Evolutionary conservation across 2,888 invertebrate species (phyloP).

Genomic region (Platerodrilus igneus): DNA sequence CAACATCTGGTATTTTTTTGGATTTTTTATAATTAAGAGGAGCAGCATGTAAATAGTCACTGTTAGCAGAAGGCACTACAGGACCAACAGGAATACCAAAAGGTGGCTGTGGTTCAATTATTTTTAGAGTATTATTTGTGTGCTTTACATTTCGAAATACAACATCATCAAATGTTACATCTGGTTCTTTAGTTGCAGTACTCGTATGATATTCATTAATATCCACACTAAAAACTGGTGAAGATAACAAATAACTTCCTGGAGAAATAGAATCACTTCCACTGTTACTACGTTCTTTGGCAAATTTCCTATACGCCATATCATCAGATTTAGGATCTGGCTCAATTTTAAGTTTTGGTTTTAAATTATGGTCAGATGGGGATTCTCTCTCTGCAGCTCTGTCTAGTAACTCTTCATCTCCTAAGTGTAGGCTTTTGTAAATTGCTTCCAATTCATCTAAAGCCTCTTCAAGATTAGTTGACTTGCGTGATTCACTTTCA

Average conservation of each 20-base stretch:
- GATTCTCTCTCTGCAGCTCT: conserved; percentile 70
- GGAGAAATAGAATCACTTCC: conserved; percentile 50
- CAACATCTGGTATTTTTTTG: conserved; percentile 71
- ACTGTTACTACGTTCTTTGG: conserved; percentile 55
- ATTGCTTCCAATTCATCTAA: conserved; percentile 87
- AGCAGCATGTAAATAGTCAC: conserved; percentile 78
- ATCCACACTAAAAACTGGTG: conserved; percentile 59
- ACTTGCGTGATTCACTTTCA: conserved; percentile 50
- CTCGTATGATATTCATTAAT: conserved; percentile 48
- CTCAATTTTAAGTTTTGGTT: conserved; percentile 49
- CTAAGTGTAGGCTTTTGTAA: conserved; percentile 79
- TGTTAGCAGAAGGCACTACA: conserved; percentile 71
- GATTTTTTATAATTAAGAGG: conserved; percentile 60
- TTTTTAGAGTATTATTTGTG: conserved; percentile 67
- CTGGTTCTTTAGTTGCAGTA: conserved; percentile 61
- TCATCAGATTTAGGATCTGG: conserved; percentile 70
- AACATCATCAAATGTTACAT: conserved; percentile 78
- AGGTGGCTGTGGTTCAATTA: conserved; percentile 78
- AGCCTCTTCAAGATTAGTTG: conserved; percentile 81
- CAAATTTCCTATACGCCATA: conserved; percentile 73
- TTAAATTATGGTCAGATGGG: conserved; percentile 41
- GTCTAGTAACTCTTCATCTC: conserved; percentile 76
- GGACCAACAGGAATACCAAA: conserved; percentile 89
- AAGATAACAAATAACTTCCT: conserved; percentile 65
- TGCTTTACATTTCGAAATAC: conserved; percentile 75